Evolutionary conservation across 2,888 invertebrate genomes (phyloP).

Genomic region (Agriopis leucophaearia): DNA sequence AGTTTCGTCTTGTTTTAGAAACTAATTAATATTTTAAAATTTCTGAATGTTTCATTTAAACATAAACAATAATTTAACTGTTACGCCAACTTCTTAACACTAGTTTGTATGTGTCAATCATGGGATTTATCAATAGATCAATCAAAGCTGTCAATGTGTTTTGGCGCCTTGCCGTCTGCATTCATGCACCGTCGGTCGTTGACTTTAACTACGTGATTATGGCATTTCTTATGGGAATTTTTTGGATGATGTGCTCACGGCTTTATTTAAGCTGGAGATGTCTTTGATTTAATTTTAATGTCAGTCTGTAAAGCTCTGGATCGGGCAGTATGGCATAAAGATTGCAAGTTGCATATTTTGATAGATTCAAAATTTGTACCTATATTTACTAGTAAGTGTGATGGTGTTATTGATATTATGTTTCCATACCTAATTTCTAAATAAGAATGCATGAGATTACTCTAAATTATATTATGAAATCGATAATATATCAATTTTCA

Average conservation of each 20-base stretch:
- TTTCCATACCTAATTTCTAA: too few relatives aligned
- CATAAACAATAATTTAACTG: conserved; percentile 13
- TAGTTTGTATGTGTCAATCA: conserved; percentile 38
- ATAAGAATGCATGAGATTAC: too few relatives aligned
- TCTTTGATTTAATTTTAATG: conserved; percentile 28
- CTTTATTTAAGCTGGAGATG: conserved; percentile 19
- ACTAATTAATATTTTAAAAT: too few relatives aligned
- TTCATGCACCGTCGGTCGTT: conserved; percentile 62
- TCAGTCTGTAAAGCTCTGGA: conserved; percentile 7
- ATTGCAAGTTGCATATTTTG: background rate
- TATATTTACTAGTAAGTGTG: too few relatives aligned
- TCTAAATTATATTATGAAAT: too few relatives aligned
- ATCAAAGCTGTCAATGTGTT: conserved; percentile 68
- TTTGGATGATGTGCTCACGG: conserved; percentile 28
- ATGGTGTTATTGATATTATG: too few relatives aligned
- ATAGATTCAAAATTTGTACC: background rate
- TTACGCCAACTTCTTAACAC: conserved; percentile 27
- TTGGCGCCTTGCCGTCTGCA: conserved; percentile 77
- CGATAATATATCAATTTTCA: too few relatives aligned
- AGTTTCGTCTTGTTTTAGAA: too few relatives aligned
- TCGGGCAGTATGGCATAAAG: background rate
- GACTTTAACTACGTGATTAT: conserved; percentile 52
- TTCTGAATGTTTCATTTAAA: background rate
- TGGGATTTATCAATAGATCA: conserved; percentile 64
- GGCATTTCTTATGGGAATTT: conserved; percentile 36